A percentile compares a stretch with the other conserved stretches of the same genome.
Conservation (phyloP, 2,797 vertebrate genomes). For the Galagoides demidoff region DNA sequence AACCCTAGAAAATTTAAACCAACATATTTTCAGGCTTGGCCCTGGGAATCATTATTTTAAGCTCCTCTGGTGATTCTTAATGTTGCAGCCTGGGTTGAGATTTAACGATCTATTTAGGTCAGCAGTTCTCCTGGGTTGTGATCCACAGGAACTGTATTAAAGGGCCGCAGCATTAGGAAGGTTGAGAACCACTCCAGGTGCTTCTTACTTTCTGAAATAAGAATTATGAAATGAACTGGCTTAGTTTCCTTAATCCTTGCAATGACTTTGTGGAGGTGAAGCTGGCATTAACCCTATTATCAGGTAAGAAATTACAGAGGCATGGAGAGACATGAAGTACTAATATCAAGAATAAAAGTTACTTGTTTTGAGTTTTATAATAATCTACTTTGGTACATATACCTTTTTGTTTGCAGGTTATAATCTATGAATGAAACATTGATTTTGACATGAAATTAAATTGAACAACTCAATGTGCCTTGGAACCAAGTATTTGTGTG, state of each 20-base stretch:
- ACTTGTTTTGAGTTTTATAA: background rate
- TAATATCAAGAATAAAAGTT: background rate
- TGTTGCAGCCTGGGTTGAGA: background rate
- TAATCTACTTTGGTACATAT: background rate
- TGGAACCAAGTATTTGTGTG: background rate
- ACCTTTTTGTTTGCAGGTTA: background rate
- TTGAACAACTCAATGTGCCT: background rate
- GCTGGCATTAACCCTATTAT: background rate
- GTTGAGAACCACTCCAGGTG: background rate
- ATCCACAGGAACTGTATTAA: too few species aligned
- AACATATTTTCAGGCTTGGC: background rate
- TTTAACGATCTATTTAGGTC: background rate
- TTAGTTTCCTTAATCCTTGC: slow-evolving; percentile 13
- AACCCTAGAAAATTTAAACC: background rate
- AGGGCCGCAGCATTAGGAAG: too few species aligned
- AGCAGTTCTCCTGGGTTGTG: too few species aligned
- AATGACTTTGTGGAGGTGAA: background rate
- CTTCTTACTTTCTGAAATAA: background rate
- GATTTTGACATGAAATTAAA: slow-evolving; percentile 15
- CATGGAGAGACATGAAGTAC: background rate
- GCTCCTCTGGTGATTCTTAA: background rate
- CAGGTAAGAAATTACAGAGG: background rate
- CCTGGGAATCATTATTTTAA: background rate
- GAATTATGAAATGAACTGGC: background rate
- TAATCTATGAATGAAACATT: background rate